Evolutionary conservation across 30 jellyfish, hydroid and myxozoan genomes (phyloP), one percentile per base, ranked within the genome.

Genomic region (Catostylus mosaicus): DNA sequence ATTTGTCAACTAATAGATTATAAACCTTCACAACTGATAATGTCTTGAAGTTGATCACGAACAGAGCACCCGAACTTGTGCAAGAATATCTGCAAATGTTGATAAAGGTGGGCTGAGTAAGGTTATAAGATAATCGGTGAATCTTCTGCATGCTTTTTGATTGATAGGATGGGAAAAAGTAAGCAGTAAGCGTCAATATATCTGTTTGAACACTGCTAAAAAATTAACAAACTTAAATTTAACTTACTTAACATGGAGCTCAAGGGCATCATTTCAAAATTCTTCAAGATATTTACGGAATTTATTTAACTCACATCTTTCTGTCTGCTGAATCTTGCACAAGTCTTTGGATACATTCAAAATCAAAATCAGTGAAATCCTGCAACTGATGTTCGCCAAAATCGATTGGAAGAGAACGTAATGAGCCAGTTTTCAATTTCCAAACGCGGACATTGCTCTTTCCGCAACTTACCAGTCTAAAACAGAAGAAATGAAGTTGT

Each of bases 391-490:
- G 78, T 18, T 81, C 75, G 8, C 90, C 91, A 22, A 80, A 35
- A 29, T 93, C 98, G 22, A 93, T 35, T 9, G 97, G 88, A 54
- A 61, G 83, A 1, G 98, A 93, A 19, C 97, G 85, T 33, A 93
- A 69, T 10, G 90, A 73, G 22, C 91, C 95, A 29, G 86, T 89
- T 50, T 86, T 93, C 30, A 87, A 73, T 57, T 78, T 74, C 98
- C 98, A 93, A 19, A 93, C 84, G 7, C 98, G 92, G 3, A 93
- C 67, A 83, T 87, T 93, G 30, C 65, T 74, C 37, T 56, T 67
- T 5, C 98, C 98, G 59, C 98, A 93, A 1, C 97, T 67, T 24
- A 93, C 85, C 75, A 93, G 67, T 61, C 98, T 93, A 23, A 33
- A 76, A 34, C 52, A 83, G 36, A 64, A 30, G 73, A 38, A 32